Base-by-base conservation (phyloP, 2,888 invertebrate species). In the Drosophila nr. perissopoda region DNA sequence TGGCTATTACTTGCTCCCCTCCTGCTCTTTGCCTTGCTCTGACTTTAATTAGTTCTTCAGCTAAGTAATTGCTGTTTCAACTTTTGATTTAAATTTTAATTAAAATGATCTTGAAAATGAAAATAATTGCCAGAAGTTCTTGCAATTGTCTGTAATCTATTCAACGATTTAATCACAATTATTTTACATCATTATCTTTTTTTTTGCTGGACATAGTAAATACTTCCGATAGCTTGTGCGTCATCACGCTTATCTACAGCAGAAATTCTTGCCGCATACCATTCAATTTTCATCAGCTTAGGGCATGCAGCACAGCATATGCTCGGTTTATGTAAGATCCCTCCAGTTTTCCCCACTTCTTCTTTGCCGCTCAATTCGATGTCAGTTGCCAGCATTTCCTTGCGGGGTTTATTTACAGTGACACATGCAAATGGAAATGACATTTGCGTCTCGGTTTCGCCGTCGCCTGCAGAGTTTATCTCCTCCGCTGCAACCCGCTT, bases 371-470 rank as follows among this genome's bases (percentile, higher is more conserved):
- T 33, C 36, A 42, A 56, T 75, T 31, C 38, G 56, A 56, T 53
- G 36, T 21, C 48, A 49, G 25, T 70, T 63, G 59, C 38, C 51
- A 48, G 70, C 65, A 69, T 70, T 80, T 76, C 70, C 81, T 68
- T 76, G 33, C 25, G 69, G 69, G 71, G 64, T 46, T 70, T 67
- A 59, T 64, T 71, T 61, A 61, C 70, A 67, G 64, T 66, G 74
- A 62, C 67, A 80, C 59, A 74, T 74, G 77, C 81, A 80, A 80
- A 80, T 80, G 77, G 61, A 70, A 80, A 61, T 72, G 66, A 54
- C 78, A 77, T 77, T 77, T 74, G 40, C 38, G 34, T 36, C 27
- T 34, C 10, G 27, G 33, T 31, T 33, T 18, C 42, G 27, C 36
- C 34, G 25, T 18, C 48, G 13, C 42, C 42, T 38, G 38, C 40